Evolutionary conservation across 2,888 invertebrate genomes (phyloP), one percentile per base, ranked within the genome.

Genomic region (Penaeus monodon): DNA sequence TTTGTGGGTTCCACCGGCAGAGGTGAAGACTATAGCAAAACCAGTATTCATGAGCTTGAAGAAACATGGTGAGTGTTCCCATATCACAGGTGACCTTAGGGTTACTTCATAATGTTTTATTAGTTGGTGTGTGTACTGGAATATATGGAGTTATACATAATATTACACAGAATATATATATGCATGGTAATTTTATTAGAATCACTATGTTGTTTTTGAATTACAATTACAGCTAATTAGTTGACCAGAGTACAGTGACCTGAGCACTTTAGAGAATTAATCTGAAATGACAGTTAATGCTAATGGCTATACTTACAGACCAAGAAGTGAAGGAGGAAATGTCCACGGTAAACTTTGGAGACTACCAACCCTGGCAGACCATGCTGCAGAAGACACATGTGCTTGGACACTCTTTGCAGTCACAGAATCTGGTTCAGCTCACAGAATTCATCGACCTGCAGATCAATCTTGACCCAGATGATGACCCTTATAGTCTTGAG

Each of bases 331-430:
- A 74, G 17, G 57, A 57, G 10, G 57, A 57, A 57, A 57, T 57
- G 65, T 64, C 17, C 63, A 29, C 64, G 17, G 80, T 89, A 24
- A 44, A 89, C 64, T 44, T 90, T 10, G 81, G 86, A 38, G 78
- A 65, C 0, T 90, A 86, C 82, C 89, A 88, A 7, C 88, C 89
- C 3, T 90, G 89, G 89, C 89, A 90, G 38, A 86, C 88, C 20
- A 81, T 80, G 6, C 70, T 85, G n/a, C 90, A 90, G 81, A 8
- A 44, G 20, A 78, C 86, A 29, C 66, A 88, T 80, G 63, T 65
- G 2, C 76, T 89, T 14, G 68, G 86, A 1, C 90, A 89, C 76
- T 88, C 90, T 20, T 22, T 38, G 29, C 81, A 64, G 29, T 57
- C 84, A 44, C 38, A 24, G 0, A 63, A 81, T 76, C 77, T 90